phyloP scores from a whole-genome alignment of 2,888 invertebrate genomes.

The Xanthorhoe designata region DNA sequence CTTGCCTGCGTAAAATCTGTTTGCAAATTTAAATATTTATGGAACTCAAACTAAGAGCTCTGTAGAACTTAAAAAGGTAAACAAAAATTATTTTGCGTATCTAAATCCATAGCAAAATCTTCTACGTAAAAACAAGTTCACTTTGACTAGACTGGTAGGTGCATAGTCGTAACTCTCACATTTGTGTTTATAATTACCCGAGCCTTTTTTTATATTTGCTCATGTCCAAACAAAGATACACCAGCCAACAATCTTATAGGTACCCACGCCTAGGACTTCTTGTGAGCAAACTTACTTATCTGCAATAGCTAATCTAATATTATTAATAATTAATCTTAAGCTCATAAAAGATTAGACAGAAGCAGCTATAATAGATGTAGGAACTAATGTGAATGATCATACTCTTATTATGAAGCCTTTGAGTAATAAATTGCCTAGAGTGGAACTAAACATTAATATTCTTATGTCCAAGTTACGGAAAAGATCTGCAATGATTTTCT shows the following conservation, averaged over 20 bases:
- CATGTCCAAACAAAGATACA: slow-evolving; percentile 41
- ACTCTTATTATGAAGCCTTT: neutral
- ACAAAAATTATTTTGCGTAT: neutral
- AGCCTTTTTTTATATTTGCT: slow-evolving; percentile 41
- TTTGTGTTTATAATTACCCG: slow-evolving; percentile 31
- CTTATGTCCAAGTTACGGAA: too few relatives aligned
- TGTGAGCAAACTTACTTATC: slow-evolving; percentile 49
- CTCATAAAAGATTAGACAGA: neutral
- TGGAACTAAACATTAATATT: neutral
- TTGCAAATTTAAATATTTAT: neutral
- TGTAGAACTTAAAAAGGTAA: neutral
- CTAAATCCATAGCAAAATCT: neutral
- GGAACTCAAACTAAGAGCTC: neutral
- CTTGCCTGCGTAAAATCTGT: too few relatives aligned
- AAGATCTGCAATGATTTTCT: too few relatives aligned
- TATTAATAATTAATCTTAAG: slow-evolving; percentile 20
- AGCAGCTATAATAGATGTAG: neutral
- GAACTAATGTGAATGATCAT: neutral
- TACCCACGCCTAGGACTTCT: slow-evolving; percentile 47
- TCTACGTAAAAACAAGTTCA: slow-evolving; percentile 7
- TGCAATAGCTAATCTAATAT: slow-evolving; percentile 37
- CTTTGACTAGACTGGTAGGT: slow-evolving; percentile 11
- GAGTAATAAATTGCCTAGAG: neutral
- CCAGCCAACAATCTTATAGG: slow-evolving; percentile 29
- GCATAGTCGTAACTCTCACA: slow-evolving; percentile 35